Evolutionary conservation across 2,113 vertebrate genomes (phyloP).

Genomic region (Hymenochirus boettgeri): DNA sequence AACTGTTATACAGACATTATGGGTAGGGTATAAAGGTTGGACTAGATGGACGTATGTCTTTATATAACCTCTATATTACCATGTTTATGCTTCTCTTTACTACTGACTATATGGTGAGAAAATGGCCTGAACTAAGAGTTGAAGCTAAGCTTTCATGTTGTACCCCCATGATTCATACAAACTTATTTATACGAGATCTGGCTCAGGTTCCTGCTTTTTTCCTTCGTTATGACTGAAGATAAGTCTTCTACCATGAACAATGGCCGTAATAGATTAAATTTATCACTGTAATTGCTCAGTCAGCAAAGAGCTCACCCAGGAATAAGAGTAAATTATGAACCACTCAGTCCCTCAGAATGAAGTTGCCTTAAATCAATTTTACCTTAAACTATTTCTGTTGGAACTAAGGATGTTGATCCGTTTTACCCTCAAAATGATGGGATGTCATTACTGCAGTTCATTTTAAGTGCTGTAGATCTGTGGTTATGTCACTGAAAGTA

Average conservation of each 20-base stretch:
- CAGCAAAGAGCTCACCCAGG: slow-evolving; percentile 26
- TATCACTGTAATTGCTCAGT: slow-evolving; percentile 37
- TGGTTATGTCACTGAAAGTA: no score
- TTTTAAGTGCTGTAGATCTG: no score
- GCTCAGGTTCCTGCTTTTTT: not conserved
- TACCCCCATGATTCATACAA: not conserved
- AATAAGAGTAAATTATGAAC: slow-evolving; percentile 35
- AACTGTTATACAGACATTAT: no score
- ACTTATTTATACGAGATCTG: not conserved
- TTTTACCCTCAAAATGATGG: slow-evolving; percentile 11
- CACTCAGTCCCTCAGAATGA: slow-evolving; percentile 23
- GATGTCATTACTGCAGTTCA: slow-evolving; percentile 8
- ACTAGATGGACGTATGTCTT: no score
- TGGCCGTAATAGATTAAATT: slow-evolving; percentile 30
- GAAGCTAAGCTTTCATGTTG: no score
- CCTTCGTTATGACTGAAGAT: slow-evolving; percentile 13
- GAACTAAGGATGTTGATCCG: slow-evolving; percentile 2
- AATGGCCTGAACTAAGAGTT: no score
- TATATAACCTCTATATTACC: no score
- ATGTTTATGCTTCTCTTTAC: no score
- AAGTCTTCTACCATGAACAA: slow-evolving; percentile 13
- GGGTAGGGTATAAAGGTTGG: no score
- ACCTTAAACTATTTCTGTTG: slow-evolving; percentile 2
- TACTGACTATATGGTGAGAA: no score
- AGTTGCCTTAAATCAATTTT: not conserved